phyloP scores from a whole-genome alignment of 2,797 vertebrate genomes.

The Coregonus sp. region DNA sequence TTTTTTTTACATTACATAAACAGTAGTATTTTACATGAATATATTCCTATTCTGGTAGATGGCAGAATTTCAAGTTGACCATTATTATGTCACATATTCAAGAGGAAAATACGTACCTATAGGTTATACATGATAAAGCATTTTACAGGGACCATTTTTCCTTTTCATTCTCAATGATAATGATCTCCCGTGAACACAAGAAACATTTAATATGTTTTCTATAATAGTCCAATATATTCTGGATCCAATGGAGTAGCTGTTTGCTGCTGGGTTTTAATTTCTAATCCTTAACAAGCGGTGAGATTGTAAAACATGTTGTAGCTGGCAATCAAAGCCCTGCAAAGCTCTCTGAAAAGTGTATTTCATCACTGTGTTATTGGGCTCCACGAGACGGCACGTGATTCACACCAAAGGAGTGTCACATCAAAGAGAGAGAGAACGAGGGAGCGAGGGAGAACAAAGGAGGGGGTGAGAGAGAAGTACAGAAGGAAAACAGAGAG shows the following conservation, averaged over 20 bases:
- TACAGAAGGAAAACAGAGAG: not conserved
- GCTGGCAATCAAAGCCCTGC: slow-evolving; percentile 14
- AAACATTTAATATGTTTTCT: not conserved
- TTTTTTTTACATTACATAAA: not conserved
- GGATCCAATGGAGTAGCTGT: not conserved
- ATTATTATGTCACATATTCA: too few species aligned
- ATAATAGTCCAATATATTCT: too few species aligned
- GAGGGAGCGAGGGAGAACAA: not conserved
- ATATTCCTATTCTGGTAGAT: too few species aligned
- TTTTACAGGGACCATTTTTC: not conserved
- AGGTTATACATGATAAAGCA: not conserved
- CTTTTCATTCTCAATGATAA: not conserved
- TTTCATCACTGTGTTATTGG: slow-evolving; percentile 50
- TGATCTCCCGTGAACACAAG: not conserved
- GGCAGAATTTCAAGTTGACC: too few species aligned
- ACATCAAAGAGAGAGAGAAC: slow-evolving; percentile 16
- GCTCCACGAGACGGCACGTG: slow-evolving; percentile 30
- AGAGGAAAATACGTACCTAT: not conserved
- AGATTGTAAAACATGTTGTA: not conserved
- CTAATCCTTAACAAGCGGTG: not conserved
- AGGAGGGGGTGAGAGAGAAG: not conserved
- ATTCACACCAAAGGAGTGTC: slow-evolving; percentile 42
- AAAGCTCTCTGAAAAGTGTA: slow-evolving; percentile 45
- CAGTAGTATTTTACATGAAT: too few species aligned
- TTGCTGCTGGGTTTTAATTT: not conserved